Evolutionary conservation across 2,888 invertebrate genomes (phyloP), one percentile per base, ranked within the genome.

Genomic region (Volucella bombylans): DNA sequence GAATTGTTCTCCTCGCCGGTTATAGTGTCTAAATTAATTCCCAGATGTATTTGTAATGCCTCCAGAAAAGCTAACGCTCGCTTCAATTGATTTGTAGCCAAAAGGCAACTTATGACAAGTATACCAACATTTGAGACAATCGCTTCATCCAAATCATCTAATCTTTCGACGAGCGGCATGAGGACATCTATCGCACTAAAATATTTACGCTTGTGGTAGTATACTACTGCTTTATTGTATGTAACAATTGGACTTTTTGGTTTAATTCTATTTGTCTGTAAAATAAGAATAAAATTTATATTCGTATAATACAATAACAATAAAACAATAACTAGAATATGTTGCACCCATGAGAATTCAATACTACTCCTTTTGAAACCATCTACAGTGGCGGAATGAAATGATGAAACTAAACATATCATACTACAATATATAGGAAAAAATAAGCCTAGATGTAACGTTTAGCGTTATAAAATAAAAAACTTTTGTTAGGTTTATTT

Each of bases 171-270:
- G 4, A 91, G 67, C 0, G 89, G 89, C 3, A 87, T 86, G 31
- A 92, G 86, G 18, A 89, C 87, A 18, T 91, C 89, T 43, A 92
- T 77, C 15, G 92, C 90, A 1, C 90, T 90, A 55, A 88, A 89
- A 43, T 90, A 90, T 89, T 92, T 91, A 38, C 90, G 90, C 12
- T 90, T 88, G 82, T 92, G 91, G 64, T 89, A 92, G 50, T 91
- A 89, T 4, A 92, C 88, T 1, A 91, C 89, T 0, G 92, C 91
- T 81, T 89, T 90, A 73, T 92, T 92, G 73, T 90, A 91, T 1
- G 87, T 87, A 1, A 89, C 88, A 68, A 90, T 88, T 6, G 90
- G 88, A 47, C 76, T 82, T 15, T 78, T 77, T 12, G 76, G 49
- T 72, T 83, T 81, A 10, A 74, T n/a, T 61, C 71, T 59, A 31